phyloP scores from a whole-genome alignment of 2,797 vertebrate genomes.

The Balearica regulorum region DNA sequence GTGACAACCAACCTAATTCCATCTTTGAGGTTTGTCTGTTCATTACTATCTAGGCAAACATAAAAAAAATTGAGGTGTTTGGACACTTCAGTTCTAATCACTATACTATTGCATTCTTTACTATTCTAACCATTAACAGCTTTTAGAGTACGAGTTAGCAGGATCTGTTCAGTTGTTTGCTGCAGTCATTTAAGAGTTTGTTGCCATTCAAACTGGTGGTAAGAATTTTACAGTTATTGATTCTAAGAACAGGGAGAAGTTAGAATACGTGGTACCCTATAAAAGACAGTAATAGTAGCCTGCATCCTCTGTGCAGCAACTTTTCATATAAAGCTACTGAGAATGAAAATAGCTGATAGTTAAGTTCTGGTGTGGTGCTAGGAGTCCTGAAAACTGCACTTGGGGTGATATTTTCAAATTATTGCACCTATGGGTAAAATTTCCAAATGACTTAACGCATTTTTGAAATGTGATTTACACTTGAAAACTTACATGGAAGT shows the following conservation, averaged over 20 bases:
- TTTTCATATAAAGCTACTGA: not conserved
- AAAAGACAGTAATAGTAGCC: not conserved
- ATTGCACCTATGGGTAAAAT: not conserved
- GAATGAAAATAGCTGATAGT: not conserved
- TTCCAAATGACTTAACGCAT: not conserved
- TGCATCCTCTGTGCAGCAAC: not conserved
- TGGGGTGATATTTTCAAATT: not conserved
- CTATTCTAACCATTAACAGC: not conserved
- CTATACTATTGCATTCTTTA: not conserved
- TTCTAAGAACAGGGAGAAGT: not conserved
- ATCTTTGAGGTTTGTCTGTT: not conserved
- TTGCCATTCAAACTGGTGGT: not conserved
- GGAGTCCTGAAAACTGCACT: not conserved
- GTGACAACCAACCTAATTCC: not conserved
- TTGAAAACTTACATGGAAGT: not conserved
- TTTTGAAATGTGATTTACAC: not conserved
- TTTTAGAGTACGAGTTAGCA: not conserved
- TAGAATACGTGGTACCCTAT: not conserved
- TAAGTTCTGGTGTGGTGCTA: not conserved
- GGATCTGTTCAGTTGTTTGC: not conserved
- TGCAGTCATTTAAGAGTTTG: not conserved
- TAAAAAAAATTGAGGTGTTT: rapidly evolving
- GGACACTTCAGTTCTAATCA: not conserved
- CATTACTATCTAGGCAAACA: not conserved
- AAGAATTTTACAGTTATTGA: not conserved